Conservation (phyloP, 2,797 vertebrate species). For the Harpagifer antarcticus region DNA sequence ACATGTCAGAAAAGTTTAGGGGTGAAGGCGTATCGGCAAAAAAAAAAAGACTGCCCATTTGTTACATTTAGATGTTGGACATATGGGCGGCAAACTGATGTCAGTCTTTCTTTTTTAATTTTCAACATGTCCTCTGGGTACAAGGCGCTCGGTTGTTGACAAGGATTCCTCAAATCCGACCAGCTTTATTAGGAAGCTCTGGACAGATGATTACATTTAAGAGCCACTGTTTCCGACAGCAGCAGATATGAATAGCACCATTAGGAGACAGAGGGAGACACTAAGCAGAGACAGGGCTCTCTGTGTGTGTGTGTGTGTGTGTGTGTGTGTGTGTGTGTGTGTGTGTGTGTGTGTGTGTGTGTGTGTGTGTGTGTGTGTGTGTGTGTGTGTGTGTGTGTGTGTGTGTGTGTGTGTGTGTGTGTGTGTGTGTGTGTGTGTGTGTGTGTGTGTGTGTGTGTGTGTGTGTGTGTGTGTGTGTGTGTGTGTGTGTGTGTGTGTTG, state of each 20-base stretch:
- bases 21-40: background rate
- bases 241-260: slow-evolving; percentile 66
- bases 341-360: slow-evolving; percentile 16
- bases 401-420: slow-evolving; percentile 22
- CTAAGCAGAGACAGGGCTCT: slow-evolving; percentile 45
- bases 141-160: slow-evolving; percentile 44
- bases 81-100: background rate
- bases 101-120: slow-evolving; percentile 30
- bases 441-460: slow-evolving; percentile 1
- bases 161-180: slow-evolving; percentile 52
- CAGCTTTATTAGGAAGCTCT: slow-evolving; percentile 52
- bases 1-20: slow-evolving; percentile 22
- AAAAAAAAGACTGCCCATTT: slow-evolving; percentile 19
- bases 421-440: background rate
- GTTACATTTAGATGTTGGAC: slow-evolving; percentile 4
- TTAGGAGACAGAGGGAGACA: slow-evolving; percentile 53
- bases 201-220: slow-evolving; percentile 68
- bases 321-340: background rate
- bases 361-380: slow-evolving; percentile 6
- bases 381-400: slow-evolving; percentile 14
- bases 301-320: slow-evolving; percentile 16
- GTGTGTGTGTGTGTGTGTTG: slow-evolving; percentile 19
- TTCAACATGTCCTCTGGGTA: slow-evolving; percentile 40
- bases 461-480: slow-evolving; percentile 4
- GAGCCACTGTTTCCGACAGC: slow-evolving; percentile 61